These are phyloP conservation scores for human DNA, from an alignment of 2,113 vertebrate species.

Conservation along the genomic window GRCh38 chr6:102077501-102078000, in stretches of 20 bases:
- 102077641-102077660: neutral
- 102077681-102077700: neutral
- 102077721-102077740: neutral
- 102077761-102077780: neutral
- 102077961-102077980: neutral
- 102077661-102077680: neutral
- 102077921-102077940: neutral
- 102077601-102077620: neutral
- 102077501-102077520: neutral
- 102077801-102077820: neutral
- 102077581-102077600: neutral
- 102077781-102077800: neutral
- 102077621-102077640: neutral
- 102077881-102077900: neutral
- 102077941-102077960: neutral
- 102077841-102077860: neutral
- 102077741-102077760: neutral
- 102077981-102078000: neutral
- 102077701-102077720: neutral
- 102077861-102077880: neutral
- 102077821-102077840: neutral
- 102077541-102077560: neutral
- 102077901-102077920: neutral
- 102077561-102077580: neutral
- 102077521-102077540: neutral